Evolutionary conservation across 2,113 vertebrate genomes (phyloP).

Genomic region (Neodon shergylaensis): DNA sequence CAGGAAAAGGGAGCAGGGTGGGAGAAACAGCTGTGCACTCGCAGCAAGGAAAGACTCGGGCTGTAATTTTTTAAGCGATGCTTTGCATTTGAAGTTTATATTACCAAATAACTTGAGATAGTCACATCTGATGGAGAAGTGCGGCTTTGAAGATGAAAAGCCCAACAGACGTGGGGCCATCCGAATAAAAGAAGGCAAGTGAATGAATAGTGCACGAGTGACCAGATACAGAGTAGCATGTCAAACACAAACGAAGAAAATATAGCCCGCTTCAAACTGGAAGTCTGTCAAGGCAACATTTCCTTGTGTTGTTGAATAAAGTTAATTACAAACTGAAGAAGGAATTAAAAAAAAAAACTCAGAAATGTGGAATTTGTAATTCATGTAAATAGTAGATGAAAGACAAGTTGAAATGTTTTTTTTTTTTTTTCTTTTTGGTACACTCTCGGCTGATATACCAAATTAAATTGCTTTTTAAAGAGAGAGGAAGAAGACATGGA

Average conservation of each 20-base stretch:
- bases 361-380: slow-evolving; percentile 40
- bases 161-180: slow-evolving; percentile 31
- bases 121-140: slow-evolving; percentile 23
- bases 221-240: slow-evolving; percentile 28
- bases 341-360: not conserved
- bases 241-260: slow-evolving; percentile 55
- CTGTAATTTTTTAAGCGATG: slow-evolving; percentile 70
- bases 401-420: slow-evolving; percentile 57
- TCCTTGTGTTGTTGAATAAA: slow-evolving; percentile 53
- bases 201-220: slow-evolving; percentile 67
- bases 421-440: slow-evolving; percentile 35
- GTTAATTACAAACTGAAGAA: slow-evolving; percentile 42
- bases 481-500: not conserved
- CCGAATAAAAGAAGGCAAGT: slow-evolving; percentile 11
- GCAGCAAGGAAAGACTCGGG: slow-evolving; percentile 57
- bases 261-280: slow-evolving; percentile 47
- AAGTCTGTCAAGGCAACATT: slow-evolving; percentile 57
- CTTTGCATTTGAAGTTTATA: slow-evolving; percentile 72
- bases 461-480: slow-evolving; percentile 5
- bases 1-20: slow-evolving; percentile 62
- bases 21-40: slow-evolving; percentile 34
- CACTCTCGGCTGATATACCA: not conserved
- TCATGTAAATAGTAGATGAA: slow-evolving; percentile 68
- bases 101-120: slow-evolving; percentile 28
- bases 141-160: slow-evolving; percentile 67